Conservation (phyloP, 2,113 vertebrate genomes). For the Elanoides forficatus region DNA sequence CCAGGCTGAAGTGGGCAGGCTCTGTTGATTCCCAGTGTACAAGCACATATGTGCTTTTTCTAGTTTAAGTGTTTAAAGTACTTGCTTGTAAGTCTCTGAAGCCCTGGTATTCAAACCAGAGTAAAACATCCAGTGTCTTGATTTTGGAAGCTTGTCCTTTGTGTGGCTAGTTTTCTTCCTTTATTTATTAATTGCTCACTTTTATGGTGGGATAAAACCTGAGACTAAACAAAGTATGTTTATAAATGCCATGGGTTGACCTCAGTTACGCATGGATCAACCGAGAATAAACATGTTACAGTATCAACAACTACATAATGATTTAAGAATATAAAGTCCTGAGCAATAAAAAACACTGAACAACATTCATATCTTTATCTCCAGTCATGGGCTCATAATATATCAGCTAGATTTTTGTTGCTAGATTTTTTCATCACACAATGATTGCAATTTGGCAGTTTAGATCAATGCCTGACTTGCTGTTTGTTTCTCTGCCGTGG, state of each 20-base stretch:
- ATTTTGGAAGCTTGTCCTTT: neutral
- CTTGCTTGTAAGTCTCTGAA: neutral
- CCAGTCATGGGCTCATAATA: neutral
- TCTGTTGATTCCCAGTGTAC: neutral
- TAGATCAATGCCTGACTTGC: neutral
- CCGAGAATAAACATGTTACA: neutral
- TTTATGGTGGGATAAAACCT: neutral
- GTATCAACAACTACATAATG: neutral
- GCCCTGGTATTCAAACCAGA: neutral
- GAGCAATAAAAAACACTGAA: neutral
- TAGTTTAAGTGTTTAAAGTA: neutral
- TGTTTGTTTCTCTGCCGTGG: neutral
- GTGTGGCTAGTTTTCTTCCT: neutral
- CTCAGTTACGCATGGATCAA: neutral
- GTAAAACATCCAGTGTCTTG: neutral
- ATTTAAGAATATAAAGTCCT: neutral
- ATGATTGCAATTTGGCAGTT: neutral
- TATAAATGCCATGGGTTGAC: neutral
- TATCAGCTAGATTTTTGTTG: neutral
- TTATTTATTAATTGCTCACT: neutral
- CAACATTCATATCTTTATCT: neutral
- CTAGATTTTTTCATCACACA: neutral
- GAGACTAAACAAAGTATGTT: neutral
- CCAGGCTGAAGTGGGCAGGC: neutral
- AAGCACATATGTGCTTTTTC: neutral